phyloP scores from a whole-genome alignment of 2,797 vertebrate genomes.

The Microctenopoma lineatum region DNA sequence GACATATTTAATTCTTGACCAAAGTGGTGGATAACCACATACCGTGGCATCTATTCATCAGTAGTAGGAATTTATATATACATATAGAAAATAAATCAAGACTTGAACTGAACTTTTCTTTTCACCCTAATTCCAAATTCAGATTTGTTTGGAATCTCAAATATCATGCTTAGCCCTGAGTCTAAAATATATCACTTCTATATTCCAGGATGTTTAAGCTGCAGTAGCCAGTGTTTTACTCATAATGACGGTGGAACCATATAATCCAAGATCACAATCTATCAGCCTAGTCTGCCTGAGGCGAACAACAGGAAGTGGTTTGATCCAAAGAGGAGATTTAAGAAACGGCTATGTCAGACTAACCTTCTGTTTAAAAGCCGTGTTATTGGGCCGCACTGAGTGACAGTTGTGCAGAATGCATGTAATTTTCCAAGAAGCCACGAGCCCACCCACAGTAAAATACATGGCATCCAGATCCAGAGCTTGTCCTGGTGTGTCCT shows the following conservation, averaged over 20 bases:
- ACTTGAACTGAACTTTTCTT: slow-evolving; percentile 7
- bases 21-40: not conserved
- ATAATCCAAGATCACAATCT: slow-evolving; percentile 47
- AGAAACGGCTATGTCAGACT: slow-evolving; percentile 47
- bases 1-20: not conserved
- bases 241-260: slow-evolving; percentile 28
- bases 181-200: slow-evolving; percentile 30
- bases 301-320: slow-evolving; percentile 68
- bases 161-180: slow-evolving; percentile 6
- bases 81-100: not conserved
- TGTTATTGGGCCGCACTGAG: slow-evolving; percentile 48
- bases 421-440: slow-evolving; percentile 62
- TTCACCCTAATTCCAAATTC: slow-evolving; percentile 14
- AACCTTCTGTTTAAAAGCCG: slow-evolving; percentile 43
- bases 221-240: slow-evolving; percentile 39
- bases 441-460: slow-evolving; percentile 62
- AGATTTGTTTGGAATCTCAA: slow-evolving; percentile 13
- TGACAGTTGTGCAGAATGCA: slow-evolving; percentile 60
- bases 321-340: slow-evolving; percentile 50
- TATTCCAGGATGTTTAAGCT: slow-evolving; percentile 19
- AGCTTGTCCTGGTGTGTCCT: slow-evolving; percentile 26
- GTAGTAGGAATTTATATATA: not conserved
- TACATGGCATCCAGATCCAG: slow-evolving; percentile 51
- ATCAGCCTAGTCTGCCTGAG: slow-evolving; percentile 22
- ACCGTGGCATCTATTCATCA: not conserved